Percentiles rank a stretch among this genome's conserved stretches.
phyloP scores from a whole-genome alignment of 2,888 invertebrate species.

The Enoplolaimus lenunculus region DNA sequence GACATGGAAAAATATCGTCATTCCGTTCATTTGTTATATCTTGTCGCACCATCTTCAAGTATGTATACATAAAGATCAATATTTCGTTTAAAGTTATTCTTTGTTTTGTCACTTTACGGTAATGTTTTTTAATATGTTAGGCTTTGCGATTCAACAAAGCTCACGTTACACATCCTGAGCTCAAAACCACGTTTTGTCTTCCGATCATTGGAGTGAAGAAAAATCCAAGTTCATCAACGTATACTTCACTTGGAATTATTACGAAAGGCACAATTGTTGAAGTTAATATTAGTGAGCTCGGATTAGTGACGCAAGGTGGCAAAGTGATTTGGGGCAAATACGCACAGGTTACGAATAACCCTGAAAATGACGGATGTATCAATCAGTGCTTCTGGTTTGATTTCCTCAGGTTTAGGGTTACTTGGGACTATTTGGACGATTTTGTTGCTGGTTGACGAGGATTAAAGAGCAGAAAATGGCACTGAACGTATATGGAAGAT shows the following conservation, averaged over 20 bases:
- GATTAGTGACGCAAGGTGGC: constrained; percentile 92
- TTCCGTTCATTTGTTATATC: too few species aligned
- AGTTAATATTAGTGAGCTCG: constrained; percentile 88
- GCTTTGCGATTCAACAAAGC: constrained; percentile 86
- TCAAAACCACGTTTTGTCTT: constrained; percentile 89
- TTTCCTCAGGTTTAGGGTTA: too few species aligned
- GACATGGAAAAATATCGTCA: too few species aligned
- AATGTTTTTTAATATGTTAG: too few species aligned
- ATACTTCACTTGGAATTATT: constrained; percentile 88
- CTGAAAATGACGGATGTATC: constrained; percentile 98
- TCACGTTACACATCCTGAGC: constrained; percentile 94
- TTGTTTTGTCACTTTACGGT: too few species aligned
- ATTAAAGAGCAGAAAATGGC: too few species aligned
- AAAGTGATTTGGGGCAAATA: constrained; percentile 99
- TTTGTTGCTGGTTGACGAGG: too few species aligned
- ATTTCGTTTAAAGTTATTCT: too few species aligned
- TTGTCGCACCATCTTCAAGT: too few species aligned
- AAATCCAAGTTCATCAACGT: constrained; percentile 92
- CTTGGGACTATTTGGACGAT: too few species aligned
- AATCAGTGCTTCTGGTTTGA: constrained; percentile 89
- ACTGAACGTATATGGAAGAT: too few species aligned
- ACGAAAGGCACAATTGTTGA: constrained; percentile 56
- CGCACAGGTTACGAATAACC: constrained; percentile 97
- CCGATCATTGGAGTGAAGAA: constrained; percentile 98
- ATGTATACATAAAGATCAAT: too few species aligned